Conservation (phyloP, 2,888 invertebrate genomes). For the Alloplasta piceator region DNA sequence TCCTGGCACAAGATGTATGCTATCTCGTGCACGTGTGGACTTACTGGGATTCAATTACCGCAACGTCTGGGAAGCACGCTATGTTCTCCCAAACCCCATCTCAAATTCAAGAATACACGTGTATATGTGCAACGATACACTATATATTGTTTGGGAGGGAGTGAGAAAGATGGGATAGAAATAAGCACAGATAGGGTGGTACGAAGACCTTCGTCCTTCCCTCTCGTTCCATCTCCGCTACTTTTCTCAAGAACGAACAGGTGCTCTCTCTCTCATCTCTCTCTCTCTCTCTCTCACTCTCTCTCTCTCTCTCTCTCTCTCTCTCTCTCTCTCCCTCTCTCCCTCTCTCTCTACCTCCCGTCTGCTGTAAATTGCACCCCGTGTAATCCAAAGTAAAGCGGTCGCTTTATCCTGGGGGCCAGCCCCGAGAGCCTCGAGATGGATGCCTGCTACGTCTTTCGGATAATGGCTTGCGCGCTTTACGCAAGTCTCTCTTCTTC, state of each 20-base stretch:
- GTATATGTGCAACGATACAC: constrained; percentile 10
- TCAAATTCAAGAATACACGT: constrained; percentile 10
- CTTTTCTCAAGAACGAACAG: constrained; percentile 64
- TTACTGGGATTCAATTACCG: constrained; percentile 83
- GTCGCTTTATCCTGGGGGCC: constrained; percentile 79
- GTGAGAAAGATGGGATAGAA: constrained; percentile 50
- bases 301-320: too few relatives aligned
- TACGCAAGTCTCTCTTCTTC: constrained; percentile 68
- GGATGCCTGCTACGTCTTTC: constrained; percentile 81
- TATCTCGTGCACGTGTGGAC: constrained; percentile 66
- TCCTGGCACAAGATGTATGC: constrained; percentile 16
- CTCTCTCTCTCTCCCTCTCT: constrained; percentile 63
- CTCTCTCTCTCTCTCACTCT: too few relatives aligned
- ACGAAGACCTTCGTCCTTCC: constrained; percentile 68
- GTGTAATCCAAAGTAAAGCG: constrained; percentile 83
- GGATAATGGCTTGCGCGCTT: constrained; percentile 78
- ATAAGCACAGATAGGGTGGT: constrained; percentile 59
- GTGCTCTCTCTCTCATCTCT: constrained; percentile 63
- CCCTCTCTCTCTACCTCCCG: constrained; percentile 78
- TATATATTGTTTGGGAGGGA: constrained; percentile 14
- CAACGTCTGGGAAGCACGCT: constrained; percentile 82
- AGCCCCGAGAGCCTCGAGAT: constrained; percentile 78
- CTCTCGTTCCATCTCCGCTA: constrained; percentile 51
- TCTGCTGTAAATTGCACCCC: constrained; percentile 82
- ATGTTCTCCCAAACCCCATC: constrained; percentile 76